Percentiles rank a stretch among this genome's conserved stretches.
phyloP scores from a whole-genome alignment of 2,797 vertebrate genomes.

The Eospalax fontanierii region DNA sequence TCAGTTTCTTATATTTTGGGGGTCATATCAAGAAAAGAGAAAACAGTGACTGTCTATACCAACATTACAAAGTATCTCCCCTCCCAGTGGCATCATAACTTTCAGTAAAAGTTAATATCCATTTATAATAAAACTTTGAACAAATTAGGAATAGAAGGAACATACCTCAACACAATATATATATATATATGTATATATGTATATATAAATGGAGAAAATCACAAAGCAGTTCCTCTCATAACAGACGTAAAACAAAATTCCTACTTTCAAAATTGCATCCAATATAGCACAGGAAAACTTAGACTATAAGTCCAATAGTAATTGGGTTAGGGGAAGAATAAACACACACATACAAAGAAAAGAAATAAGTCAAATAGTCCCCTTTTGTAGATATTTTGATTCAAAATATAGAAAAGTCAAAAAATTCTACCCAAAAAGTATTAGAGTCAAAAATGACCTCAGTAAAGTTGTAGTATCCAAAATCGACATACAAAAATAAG shows the following conservation, averaged over 20 bases:
- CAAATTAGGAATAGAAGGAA: not conserved
- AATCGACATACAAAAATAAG: not conserved
- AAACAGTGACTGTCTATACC: not conserved
- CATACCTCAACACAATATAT: not conserved
- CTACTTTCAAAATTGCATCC: not conserved
- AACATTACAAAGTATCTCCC: not conserved
- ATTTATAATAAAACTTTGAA: not conserved
- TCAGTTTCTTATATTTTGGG: too few species aligned
- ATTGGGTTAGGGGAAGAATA: too few species aligned
- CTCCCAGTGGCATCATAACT: not conserved
- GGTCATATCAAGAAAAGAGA: too few species aligned
- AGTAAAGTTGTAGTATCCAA: too few species aligned
- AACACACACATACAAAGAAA: too few species aligned
- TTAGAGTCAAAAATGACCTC: too few species aligned
- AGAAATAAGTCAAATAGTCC: too few species aligned
- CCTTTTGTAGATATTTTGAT: too few species aligned
- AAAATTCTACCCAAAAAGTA: too few species aligned
- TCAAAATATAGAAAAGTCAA: too few species aligned
- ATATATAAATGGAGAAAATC: not conserved
- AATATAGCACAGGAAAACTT: not conserved
- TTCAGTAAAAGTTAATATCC: not conserved
- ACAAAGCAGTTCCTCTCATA: not conserved
- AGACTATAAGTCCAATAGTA: not conserved
- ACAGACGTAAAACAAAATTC: not conserved
- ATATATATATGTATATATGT: not conserved